Conservation (phyloP, 2,888 invertebrate species). For the Eristalis pertinax region DNA sequence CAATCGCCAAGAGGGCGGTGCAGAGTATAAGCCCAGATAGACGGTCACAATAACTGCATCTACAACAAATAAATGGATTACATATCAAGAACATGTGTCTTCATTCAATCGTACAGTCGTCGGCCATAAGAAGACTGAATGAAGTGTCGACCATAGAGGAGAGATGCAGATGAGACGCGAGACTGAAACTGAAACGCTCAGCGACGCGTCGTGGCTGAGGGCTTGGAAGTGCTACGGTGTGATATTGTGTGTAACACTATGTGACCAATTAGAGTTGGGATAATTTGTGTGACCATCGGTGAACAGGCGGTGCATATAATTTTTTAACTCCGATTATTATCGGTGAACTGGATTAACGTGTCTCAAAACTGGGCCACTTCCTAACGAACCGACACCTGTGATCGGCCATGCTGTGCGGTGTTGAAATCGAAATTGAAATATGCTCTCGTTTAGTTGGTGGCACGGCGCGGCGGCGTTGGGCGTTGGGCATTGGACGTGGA, state of each 20-base stretch:
- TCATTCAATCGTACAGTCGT: slow-evolving; percentile 55
- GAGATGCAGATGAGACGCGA: slow-evolving; percentile 36
- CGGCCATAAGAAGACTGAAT: slow-evolving; percentile 15
- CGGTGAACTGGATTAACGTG: slow-evolving; percentile 49
- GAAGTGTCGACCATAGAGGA: slow-evolving; percentile 18
- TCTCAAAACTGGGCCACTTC: slow-evolving; percentile 47
- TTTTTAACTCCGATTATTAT: slow-evolving; percentile 54
- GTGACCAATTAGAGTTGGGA: slow-evolving; percentile 68
- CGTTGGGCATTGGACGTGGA: neutral
- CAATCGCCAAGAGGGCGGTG: slow-evolving; percentile 14
- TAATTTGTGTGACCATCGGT: slow-evolving; percentile 69
- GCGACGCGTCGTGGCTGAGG: slow-evolving; percentile 7
- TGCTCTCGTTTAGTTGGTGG: neutral
- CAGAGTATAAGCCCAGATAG: neutral
- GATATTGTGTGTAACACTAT: slow-evolving; percentile 61
- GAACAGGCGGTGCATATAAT: slow-evolving; percentile 58
- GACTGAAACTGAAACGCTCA: neutral
- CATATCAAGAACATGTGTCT: slow-evolving; percentile 61
- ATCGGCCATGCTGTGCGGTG: slow-evolving; percentile 3
- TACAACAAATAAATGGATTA: slow-evolving; percentile 62
- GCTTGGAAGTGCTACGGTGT: slow-evolving; percentile 8
- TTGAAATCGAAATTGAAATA: slow-evolving; percentile 24
- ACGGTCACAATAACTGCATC: slow-evolving; percentile 43
- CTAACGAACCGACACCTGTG: neutral
- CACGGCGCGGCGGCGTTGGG: no score